Base-by-base conservation (phyloP, 1,140 invertebrate genomes). In the Pantala flavescens region DNA sequence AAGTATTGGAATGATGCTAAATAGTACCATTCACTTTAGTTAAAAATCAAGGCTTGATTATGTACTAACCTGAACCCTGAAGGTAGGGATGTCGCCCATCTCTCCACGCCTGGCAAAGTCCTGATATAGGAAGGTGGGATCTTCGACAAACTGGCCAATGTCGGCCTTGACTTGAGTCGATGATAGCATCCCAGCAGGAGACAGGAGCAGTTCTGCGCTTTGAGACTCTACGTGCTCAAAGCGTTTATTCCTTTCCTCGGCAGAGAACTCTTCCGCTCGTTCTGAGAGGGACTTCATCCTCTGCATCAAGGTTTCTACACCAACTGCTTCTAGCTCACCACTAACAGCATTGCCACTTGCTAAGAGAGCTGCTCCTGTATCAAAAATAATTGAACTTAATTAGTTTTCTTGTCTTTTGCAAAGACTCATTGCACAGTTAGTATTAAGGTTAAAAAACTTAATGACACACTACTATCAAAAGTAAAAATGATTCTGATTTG, bases 261-360 rank as follows among this genome's bases (percentile, higher is more conserved):
- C 88, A 36, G 89, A 90, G 79, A 89, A 89, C 79, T 92, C 87
- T 78, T 91, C 87, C 55, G 87, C 87, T 70, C 88, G 87, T 81
- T 93, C 90, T 0, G 88, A 90, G 0, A 95, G 83, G 11, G 87
- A 87, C 79, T 90, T 91, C 92, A 95, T 94, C 75, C 90, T 87
- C 80, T 91, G 88, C 90, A 95, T 91, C 43, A 95, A 81, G 0
- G 88, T 87, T 77, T 90, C 90, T 19, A 94, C 89, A 28, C 89
- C 89, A 63, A 89, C 89, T 79, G 49, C 49, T 21, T 90, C 85
- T 72, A 84, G 82, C 43, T 85, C 84, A 23, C 82, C 82, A 36
- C 83, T 24, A 3, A 2, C 19, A 7, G 23, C 23, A 72, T 72
- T 24, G 14, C 23, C 71, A 72, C 23, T 24, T 16, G n/a, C 71